Evolutionary conservation across 1,140 invertebrate genomes (phyloP).

Genomic region (Anthonomus grandis): DNA sequence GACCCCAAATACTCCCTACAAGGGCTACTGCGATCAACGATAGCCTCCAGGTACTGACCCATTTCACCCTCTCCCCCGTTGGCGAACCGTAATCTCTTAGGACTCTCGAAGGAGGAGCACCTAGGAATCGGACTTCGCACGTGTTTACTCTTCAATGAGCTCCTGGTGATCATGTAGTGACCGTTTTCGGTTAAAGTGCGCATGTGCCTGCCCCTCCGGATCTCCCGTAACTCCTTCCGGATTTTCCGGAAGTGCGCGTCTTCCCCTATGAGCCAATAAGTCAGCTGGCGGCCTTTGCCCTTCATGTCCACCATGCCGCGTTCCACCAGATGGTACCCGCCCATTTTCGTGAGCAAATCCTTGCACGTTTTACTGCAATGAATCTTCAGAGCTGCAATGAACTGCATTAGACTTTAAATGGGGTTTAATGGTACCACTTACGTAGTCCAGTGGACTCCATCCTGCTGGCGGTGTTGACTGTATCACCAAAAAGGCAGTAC

Average conservation of each 20-base stretch:
- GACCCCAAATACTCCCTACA: slow-evolving; percentile 36
- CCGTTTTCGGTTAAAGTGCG: slow-evolving; percentile 7
- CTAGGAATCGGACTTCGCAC: slow-evolving; percentile 51
- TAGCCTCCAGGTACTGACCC: slow-evolving; percentile 48
- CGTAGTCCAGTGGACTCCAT: slow-evolving; percentile 89
- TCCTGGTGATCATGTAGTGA: slow-evolving; percentile 51
- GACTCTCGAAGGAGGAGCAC: slow-evolving; percentile 75
- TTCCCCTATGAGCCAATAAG: slow-evolving; percentile 84
- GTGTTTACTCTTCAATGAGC: slow-evolving; percentile 60
- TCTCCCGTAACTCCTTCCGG: slow-evolving; percentile 54
- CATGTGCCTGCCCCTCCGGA: slow-evolving; percentile 39
- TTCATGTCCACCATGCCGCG: slow-evolving; percentile 81
- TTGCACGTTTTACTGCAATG: slow-evolving; percentile 79
- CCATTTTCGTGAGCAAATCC: slow-evolving; percentile 67
- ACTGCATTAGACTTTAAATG: too few relatives aligned
- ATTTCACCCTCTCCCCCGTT: slow-evolving; percentile 50
- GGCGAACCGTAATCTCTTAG: slow-evolving; percentile 74
- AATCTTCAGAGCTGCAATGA: slow-evolving; percentile 69
- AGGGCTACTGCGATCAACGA: slow-evolving; percentile 52
- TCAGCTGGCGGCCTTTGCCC: slow-evolving; percentile 79
- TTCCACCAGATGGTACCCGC: slow-evolving; percentile 74
- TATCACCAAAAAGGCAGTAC: slow-evolving; percentile 88
- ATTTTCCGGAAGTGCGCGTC: slow-evolving; percentile 56
- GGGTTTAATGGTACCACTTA: slow-evolving; percentile 44
- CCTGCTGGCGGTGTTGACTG: slow-evolving; percentile 88